These are phyloP conservation scores for Troides aeacus DNA, from an alignment of 2,888 invertebrate species.

Conservation along the genomic window DNA sequence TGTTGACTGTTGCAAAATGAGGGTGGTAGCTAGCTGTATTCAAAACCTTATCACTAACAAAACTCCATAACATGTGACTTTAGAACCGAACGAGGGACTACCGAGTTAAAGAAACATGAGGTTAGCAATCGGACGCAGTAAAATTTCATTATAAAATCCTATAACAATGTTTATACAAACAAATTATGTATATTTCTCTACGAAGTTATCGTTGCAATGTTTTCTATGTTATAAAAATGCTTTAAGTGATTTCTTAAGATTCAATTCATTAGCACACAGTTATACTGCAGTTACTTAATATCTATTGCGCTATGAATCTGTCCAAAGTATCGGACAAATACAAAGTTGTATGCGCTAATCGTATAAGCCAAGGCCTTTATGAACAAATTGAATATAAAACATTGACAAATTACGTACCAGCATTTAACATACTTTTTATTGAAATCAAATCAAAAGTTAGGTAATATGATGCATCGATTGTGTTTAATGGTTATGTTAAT, in stretches of 20 bases:
- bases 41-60: too few relatives aligned
- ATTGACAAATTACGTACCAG: conserved; percentile 13
- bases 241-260: not conserved
- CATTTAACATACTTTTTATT: not conserved
- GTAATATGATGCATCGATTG: not conserved
- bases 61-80: too few relatives aligned
- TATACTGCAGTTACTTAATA: conserved; percentile 3
- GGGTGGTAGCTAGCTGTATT: too few relatives aligned
- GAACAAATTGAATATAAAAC: not conserved
- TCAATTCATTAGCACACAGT: not conserved
- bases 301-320: conserved; percentile 7
- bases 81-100: too few relatives aligned
- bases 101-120: too few relatives aligned
- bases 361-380: conserved; percentile 12
- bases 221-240: too few relatives aligned
- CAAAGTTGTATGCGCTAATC: conserved; percentile 10
- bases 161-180: too few relatives aligned
- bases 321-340: conserved; percentile 1
- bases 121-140: too few relatives aligned
- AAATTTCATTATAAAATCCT: too few relatives aligned
- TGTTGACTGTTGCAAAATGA: too few relatives aligned
- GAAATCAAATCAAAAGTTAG: not conserved
- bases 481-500: not conserved
- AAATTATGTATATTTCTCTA: too few relatives aligned
- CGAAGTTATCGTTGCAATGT: too few relatives aligned